Percentiles rank a stretch among this genome's conserved stretches.
Conservation (phyloP, 2,797 vertebrate species). For the Melanotaenia parkinsoni region DNA sequence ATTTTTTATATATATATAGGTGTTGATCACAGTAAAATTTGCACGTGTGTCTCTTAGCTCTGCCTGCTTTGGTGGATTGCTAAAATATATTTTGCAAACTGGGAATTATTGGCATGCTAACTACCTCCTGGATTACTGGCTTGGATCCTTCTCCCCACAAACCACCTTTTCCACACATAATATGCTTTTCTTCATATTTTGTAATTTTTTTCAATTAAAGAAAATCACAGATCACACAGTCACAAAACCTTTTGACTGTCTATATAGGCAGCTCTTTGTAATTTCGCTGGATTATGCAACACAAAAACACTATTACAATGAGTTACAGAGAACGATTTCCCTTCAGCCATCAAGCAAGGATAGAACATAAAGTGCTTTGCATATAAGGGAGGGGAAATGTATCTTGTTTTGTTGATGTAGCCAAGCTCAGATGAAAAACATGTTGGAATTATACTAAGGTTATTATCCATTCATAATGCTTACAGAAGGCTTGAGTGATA, state of each 20-base stretch:
- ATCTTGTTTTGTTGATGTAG: slow-evolving; percentile 27
- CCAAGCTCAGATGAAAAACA: slow-evolving; percentile 8
- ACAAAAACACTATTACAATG: slow-evolving; percentile 46
- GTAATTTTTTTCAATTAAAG: slow-evolving; percentile 36
- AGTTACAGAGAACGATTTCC: slow-evolving; percentile 42
- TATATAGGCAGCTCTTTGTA: slow-evolving; percentile 38
- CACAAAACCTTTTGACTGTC: slow-evolving; percentile 35
- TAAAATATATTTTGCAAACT: slow-evolving; percentile 44
- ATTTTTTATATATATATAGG: slow-evolving; percentile 9
- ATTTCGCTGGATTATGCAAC: slow-evolving; percentile 40
- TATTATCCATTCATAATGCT: slow-evolving; percentile 8
- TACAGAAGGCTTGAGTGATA: slow-evolving; percentile 20
- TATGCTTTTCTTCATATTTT: slow-evolving; percentile 45
- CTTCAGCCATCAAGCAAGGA: slow-evolving; percentile 35
- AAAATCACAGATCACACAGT: slow-evolving; percentile 47
- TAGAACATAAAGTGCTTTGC: slow-evolving; percentile 41
- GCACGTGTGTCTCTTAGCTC: slow-evolving; percentile 10
- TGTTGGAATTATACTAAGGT: slow-evolving; percentile 4
- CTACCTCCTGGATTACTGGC: slow-evolving; percentile 64
- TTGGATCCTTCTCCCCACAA: slow-evolving; percentile 57
- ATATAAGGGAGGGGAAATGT: slow-evolving; percentile 22
- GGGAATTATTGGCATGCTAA: slow-evolving; percentile 57
- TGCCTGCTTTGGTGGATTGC: slow-evolving; percentile 42
- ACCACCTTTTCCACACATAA: slow-evolving; percentile 66
- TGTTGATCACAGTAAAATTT: slow-evolving; percentile 8